phyloP scores from a whole-genome alignment of 2,113 vertebrate species.

The Turdus rufiventris region DNA sequence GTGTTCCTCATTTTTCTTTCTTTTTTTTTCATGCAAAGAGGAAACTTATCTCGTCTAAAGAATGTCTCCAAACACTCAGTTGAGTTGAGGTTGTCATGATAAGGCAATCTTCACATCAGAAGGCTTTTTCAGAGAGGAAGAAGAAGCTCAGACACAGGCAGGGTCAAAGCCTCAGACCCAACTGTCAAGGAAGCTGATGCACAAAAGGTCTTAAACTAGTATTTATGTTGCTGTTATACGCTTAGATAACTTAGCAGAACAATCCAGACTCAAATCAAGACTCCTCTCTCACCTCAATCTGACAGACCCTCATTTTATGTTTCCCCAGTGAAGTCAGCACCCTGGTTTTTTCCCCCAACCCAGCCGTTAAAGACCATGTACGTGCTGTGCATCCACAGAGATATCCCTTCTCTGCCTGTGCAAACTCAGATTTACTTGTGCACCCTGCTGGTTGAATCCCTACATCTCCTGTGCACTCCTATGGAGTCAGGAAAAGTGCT shows the following conservation, averaged over 20 bases:
- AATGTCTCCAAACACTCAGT: not conserved
- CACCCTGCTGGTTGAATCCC: not conserved
- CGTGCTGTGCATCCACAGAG: not conserved
- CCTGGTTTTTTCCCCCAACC: not conserved
- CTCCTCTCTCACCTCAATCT: not conserved
- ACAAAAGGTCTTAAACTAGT: not conserved
- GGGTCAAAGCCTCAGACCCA: conserved; percentile 34
- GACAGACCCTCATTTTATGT: not conserved
- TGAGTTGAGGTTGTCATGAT: conserved; percentile 31
- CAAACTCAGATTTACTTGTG: not conserved
- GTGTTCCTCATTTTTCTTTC: not conserved
- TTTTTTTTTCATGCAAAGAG: not conserved
- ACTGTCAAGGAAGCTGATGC: conserved; percentile 5
- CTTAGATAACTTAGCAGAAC: not conserved
- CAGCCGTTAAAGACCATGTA: not conserved
- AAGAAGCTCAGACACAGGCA: conserved; percentile 15
- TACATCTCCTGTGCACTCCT: not conserved
- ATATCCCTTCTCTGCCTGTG: not conserved
- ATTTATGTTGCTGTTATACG: not conserved
- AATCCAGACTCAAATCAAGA: not conserved
- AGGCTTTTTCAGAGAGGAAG: conserved; percentile 55
- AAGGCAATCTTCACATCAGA: conserved; percentile 57
- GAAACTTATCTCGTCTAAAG: conserved; percentile 36
- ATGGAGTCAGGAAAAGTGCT: not conserved
- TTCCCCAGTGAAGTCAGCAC: not conserved